Evolutionary conservation across 1,140 invertebrate genomes (phyloP), one percentile per base, ranked within the genome.

Genomic region (Nephotettix cincticeps): DNA sequence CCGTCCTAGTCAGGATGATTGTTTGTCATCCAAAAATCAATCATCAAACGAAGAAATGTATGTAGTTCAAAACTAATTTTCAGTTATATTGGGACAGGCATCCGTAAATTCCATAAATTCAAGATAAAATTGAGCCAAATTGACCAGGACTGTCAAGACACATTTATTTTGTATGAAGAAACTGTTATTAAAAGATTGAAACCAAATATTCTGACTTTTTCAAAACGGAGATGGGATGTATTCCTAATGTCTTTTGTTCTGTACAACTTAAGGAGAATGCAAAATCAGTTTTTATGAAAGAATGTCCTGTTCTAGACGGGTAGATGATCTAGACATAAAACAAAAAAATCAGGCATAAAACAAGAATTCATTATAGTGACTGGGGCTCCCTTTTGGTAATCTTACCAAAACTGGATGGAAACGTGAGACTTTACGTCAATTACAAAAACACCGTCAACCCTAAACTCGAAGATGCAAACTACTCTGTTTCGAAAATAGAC

Each of bases 21-120:
- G n/a, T n/a, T n/a, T n/a, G n/a, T n/a, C n/a, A n/a, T n/a, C n/a
- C 90, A 94, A 80, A 56, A 82, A 81, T 14, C 75, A 68, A 72
- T 77, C 77, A 21, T 61, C 13, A 11, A 29, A 25, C 4, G 67
- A 67, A 72, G 56, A 40, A 79, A 1, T 75, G 0, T 76, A 75
- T 45, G 71, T 76, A n/a, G 73, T 77, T n/a, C 70, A 72, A 32
- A 71, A 75, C 23, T 61, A 70, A 17, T 73, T 67, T 58, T 19
- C n/a, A 0, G 66, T 71, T 21, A 1, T 74, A 13, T 51, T 77
- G 13, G 76, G 68, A 6, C 21, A 69, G 19, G 21, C 65, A 21
- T 76, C 72, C 71, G 73, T 74, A 2, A 58, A 71, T n/a, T n/a
- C n/a, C n/a, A n/a, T 1, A 11, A 61, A 66, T 19, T 76, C 21